Percentiles rank a stretch among this genome's conserved stretches.
phyloP scores from a whole-genome alignment of 2,113 vertebrate species.

The Erythrolamprus reginae region DNA sequence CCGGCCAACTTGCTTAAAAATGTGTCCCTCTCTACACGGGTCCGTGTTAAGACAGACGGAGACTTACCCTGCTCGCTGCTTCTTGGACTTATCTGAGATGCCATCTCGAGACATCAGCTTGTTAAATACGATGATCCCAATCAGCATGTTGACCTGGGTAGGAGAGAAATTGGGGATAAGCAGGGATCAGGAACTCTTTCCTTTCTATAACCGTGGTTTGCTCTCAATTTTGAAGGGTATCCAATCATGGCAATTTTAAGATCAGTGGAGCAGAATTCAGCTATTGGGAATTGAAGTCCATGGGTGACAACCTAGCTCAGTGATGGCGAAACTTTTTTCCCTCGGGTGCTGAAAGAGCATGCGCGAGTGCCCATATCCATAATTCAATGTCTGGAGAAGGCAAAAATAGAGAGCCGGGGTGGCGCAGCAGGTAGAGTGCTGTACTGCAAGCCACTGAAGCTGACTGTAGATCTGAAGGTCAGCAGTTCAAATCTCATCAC shows the following conservation, averaged over 20 bases:
- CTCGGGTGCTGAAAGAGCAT: no score
- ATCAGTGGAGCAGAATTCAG: neutral
- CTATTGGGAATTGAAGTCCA: neutral
- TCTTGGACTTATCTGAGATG: slow-evolving; percentile 99
- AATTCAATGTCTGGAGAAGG: no score
- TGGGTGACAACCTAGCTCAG: no score
- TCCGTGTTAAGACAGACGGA: neutral
- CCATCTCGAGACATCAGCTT: slow-evolving; percentile 98
- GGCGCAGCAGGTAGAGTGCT: no score
- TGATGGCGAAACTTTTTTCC: no score
- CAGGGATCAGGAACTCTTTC: neutral
- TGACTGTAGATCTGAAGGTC: no score
- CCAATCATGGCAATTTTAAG: neutral
- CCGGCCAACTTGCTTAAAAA: neutral
- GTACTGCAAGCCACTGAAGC: no score
- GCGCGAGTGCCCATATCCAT: no score
- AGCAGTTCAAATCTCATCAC: no score
- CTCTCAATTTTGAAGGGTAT: neutral
- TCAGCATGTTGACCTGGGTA: slow-evolving; percentile 94
- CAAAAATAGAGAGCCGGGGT: no score
- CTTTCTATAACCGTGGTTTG: neutral
- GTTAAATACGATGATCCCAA: slow-evolving; percentile 98
- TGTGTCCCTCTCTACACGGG: neutral
- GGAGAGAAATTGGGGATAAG: neutral
- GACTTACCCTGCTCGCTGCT: slow-evolving; percentile 96